These are phyloP conservation scores for Linyphia triangularis DNA, from an alignment of 2,888 invertebrate genomes.

Conservation along the genomic window DNA sequence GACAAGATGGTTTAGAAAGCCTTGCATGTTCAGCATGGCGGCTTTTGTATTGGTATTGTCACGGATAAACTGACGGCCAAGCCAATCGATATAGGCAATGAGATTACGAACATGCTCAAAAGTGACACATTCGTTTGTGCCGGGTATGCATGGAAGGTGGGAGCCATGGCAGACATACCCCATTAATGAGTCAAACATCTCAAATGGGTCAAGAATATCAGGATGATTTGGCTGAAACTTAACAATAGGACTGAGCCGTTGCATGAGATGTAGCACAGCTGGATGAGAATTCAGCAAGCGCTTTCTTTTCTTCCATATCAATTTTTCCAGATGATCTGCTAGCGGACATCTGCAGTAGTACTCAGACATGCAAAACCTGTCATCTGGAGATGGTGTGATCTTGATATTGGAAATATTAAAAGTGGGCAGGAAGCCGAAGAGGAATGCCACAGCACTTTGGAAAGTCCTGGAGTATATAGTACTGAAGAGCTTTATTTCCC, in stretches of 20 bases:
- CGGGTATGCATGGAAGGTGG: slow-evolving; percentile 86
- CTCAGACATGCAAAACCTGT: slow-evolving; percentile 87
- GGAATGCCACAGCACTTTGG: slow-evolving; percentile 91
- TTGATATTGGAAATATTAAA: slow-evolving; percentile 85
- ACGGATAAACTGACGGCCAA: slow-evolving; percentile 83
- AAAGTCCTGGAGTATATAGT: slow-evolving; percentile 93
- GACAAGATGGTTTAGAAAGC: slow-evolving; percentile 89
- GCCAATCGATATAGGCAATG: slow-evolving; percentile 91
- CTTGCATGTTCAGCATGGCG: slow-evolving; percentile 89
- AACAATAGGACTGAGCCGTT: slow-evolving; percentile 78
- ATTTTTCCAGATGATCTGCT: slow-evolving; percentile 83
- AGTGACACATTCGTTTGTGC: slow-evolving; percentile 81
- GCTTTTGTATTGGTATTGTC: slow-evolving; percentile 80
- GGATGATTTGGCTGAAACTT: slow-evolving; percentile 63
- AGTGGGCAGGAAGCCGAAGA: slow-evolving; percentile 86
- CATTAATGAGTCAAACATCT: slow-evolving; percentile 89
- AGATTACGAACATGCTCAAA: slow-evolving; percentile 88
- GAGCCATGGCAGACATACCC: slow-evolving; percentile 92
- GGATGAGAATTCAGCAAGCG: slow-evolving; percentile 87
- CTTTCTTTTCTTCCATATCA: slow-evolving; percentile 83
- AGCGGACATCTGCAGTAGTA: slow-evolving; percentile 90
- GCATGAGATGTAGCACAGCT: slow-evolving; percentile 86
- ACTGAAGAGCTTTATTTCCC: slow-evolving; percentile 84
- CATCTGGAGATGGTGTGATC: slow-evolving; percentile 88
- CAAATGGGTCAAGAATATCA: slow-evolving; percentile 82